Evolutionary conservation across 2,113 vertebrate species (phyloP).

Genomic region (Loxodonta africana): DNA sequence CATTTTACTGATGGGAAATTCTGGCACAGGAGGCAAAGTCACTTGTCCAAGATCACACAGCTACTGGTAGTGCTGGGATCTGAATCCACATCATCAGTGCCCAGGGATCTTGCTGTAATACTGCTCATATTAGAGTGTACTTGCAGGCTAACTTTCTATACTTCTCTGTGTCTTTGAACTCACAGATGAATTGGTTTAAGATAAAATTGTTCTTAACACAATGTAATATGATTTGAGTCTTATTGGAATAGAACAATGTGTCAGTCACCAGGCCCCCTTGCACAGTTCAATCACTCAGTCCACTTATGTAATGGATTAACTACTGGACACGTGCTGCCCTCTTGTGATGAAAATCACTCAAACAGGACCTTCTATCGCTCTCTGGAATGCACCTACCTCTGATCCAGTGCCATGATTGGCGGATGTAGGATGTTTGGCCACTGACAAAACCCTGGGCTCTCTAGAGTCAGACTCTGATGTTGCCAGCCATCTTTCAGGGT

Average conservation of each 20-base stretch:
- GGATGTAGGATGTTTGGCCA: neutral
- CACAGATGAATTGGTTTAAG: neutral
- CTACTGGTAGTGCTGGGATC: neutral
- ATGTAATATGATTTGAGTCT: neutral
- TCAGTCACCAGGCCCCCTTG: neutral
- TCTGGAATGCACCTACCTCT: neutral
- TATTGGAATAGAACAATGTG: neutral
- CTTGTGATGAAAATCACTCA: conserved; percentile 46
- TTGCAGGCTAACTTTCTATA: neutral
- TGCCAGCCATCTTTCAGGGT: neutral
- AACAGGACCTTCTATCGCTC: neutral
- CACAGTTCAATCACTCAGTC: neutral
- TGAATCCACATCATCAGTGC: conserved; percentile 16
- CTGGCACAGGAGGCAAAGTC: neutral
- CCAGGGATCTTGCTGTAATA: neutral
- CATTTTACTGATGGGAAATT: neutral
- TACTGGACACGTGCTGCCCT: conserved; percentile 52
- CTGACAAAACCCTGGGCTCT: neutral
- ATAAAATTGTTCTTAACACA: neutral
- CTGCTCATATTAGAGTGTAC: neutral
- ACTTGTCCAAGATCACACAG: neutral
- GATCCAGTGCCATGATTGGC: neutral
- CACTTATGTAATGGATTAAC: neutral
- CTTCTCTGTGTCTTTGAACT: neutral
- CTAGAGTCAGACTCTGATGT: neutral